Evolutionary conservation across 1,140 invertebrate genomes (phyloP).

Genomic region (Brachionus rotundiformis): DNA sequence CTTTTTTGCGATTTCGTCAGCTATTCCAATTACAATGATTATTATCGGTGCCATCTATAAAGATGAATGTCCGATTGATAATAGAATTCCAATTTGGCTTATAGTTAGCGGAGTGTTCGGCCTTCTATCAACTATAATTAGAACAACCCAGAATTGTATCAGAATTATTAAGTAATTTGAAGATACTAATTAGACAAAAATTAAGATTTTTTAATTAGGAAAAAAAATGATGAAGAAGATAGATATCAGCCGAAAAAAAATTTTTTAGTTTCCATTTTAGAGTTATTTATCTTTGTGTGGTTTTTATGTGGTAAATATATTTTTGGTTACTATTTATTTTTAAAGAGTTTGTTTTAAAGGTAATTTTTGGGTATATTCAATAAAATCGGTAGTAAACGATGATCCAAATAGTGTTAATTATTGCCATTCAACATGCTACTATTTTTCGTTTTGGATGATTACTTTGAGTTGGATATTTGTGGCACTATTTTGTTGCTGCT

Average conservation of each 20-base stretch:
- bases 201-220: not conserved
- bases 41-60: conserved; percentile 39
- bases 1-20: conserved; percentile 15
- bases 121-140: not conserved
- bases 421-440: conserved; percentile 38
- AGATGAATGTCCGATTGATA: conserved; percentile 33
- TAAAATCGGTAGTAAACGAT: not conserved
- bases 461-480: conserved; percentile 29
- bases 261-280: conserved; percentile 9
- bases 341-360: not conserved
- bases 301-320: conserved; percentile 41
- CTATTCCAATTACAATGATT: conserved; percentile 28
- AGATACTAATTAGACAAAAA: no score
- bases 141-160: conserved; percentile 19
- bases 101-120: conserved; percentile 26
- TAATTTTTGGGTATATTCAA: conserved; percentile 50
- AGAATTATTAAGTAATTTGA: conserved; percentile 31
- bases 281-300: conserved; percentile 48
- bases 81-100: conserved; percentile 51
- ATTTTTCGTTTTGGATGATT: conserved; percentile 38
- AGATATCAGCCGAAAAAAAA: not conserved
- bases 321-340: not conserved
- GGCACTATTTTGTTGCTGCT: conserved; percentile 19
- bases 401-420: not conserved
- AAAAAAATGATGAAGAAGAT: conserved; percentile 12